Base-by-base conservation (phyloP, 2,888 invertebrate species). In the Yponomeuta cagnagella region DNA sequence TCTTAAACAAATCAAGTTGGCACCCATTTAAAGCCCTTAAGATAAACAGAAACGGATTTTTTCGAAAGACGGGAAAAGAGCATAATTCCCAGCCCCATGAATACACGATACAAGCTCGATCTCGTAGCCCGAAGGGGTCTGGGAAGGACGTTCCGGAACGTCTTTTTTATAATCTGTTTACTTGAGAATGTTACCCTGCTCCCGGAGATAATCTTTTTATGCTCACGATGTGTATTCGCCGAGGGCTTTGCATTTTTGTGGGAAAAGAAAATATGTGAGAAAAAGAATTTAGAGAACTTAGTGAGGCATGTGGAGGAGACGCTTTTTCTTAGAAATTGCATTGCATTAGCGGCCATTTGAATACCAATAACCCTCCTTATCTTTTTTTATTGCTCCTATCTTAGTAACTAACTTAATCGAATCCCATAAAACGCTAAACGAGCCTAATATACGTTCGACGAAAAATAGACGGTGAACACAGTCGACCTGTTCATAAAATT, bases 401-500 rank as follows among this genome's bases (percentile, higher is more conserved):
- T 8, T 5, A 58, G 15, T 58, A 58, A 58, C 10, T 23, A 67
- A 37, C 43, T 23, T n/a, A 8, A 68, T n/a, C 15, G 9, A 68
- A n/a, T 37, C 9, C 9, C n/a, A 63, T 63, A 70, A 63, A 70
- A 63, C 37, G 68, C 43, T n/a, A 23, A 70, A 63, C 63, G 63
- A 70, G 15, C 63, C 63, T 70, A 63, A 70, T 70, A 63, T 63
- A n/a, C 43, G 30, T 43, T 67, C 12, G 52, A 12, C 15, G 15
- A 30, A 48, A 70, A 65, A 64, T 23, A 37, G 48, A 81, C 88
- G 81, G 88, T 91, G 90, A 91, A 90, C 86, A 82, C 87, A 90
- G 84, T 90, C 89, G 86, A 90, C 90, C 89, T 89, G 87, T 79
- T 85, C 88, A 91, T 92, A 91, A 92, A 90, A 90, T 90, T 91